A percentile compares a stretch with the other conserved stretches of the same genome.
These are phyloP conservation scores for Eulemur albifrons DNA, from an alignment of 2,797 vertebrate species.

Conservation along the genomic window DNA sequence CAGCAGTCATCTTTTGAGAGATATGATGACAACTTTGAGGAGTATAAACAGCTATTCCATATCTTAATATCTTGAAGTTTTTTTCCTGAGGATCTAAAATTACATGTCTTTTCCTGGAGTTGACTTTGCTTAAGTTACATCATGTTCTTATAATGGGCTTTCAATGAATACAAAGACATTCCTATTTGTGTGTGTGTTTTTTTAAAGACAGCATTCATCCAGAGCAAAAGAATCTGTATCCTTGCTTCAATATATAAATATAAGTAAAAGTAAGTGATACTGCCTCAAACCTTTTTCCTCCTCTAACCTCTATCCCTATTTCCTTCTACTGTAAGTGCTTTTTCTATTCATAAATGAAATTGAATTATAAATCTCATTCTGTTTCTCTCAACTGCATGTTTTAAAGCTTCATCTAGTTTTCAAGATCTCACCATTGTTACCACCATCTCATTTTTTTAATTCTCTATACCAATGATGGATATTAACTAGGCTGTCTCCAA, in stretches of 20 bases:
- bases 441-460: not conserved
- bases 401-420: constrained; percentile 18
- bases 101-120: not conserved
- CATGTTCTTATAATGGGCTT: not conserved
- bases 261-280: not conserved
- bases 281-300: not conserved
- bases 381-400: not conserved
- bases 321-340: not conserved
- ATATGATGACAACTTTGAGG: not conserved
- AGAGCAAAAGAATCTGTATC: not conserved
- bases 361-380: not conserved
- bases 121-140: not conserved
- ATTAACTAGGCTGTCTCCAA: not conserved
- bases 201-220: not conserved
- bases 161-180: not conserved
- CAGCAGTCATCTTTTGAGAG: not conserved
- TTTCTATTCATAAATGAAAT: not conserved
- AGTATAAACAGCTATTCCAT: not conserved
- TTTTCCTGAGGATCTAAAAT: constrained; percentile 3
- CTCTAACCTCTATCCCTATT: not conserved
- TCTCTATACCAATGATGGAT: not conserved
- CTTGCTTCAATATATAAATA: not conserved
- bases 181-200: not conserved
- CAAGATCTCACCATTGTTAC: not conserved
- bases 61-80: not conserved